Percentiles rank a stretch among this genome's conserved stretches.
phyloP scores from a whole-genome alignment of 2,113 vertebrate genomes.

The Vicugna pacos region DNA sequence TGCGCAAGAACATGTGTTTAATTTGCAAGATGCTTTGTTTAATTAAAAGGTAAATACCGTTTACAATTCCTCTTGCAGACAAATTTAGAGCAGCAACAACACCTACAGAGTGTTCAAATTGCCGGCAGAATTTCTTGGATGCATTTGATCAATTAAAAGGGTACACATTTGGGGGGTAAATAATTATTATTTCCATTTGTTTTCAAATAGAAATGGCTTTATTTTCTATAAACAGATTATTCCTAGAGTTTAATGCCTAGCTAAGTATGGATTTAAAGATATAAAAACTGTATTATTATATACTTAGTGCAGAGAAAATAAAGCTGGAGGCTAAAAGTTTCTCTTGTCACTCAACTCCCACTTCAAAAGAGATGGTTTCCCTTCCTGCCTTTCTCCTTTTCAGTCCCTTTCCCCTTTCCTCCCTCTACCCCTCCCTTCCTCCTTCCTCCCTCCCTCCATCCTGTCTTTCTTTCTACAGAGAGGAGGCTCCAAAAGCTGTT shows the following conservation, averaged over 20 bases:
- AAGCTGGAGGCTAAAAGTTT: neutral
- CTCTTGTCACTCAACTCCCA: neutral
- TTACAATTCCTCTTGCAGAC: slow-evolving; percentile 88
- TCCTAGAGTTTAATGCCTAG: slow-evolving; percentile 55
- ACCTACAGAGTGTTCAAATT: slow-evolving; percentile 83
- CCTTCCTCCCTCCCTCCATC: neutral
- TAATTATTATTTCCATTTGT: slow-evolving; percentile 73
- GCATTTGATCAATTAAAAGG: slow-evolving; percentile 80
- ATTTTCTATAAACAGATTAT: slow-evolving; percentile 74
- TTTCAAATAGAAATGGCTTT: slow-evolving; percentile 78
- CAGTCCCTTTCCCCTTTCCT: too few species aligned
- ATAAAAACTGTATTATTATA: slow-evolving; percentile 15
- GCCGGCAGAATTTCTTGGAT: slow-evolving; percentile 81
- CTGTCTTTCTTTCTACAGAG: slow-evolving; percentile 30
- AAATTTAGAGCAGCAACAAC: slow-evolving; percentile 80
- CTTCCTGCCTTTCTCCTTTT: neutral
- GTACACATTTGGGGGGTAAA: slow-evolving; percentile 74
- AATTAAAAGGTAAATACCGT: slow-evolving; percentile 90
- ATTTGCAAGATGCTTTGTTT: slow-evolving; percentile 88
- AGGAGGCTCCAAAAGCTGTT: neutral
- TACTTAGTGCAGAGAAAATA: neutral
- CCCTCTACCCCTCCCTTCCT: too few species aligned
- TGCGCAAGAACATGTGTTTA: slow-evolving; percentile 87
- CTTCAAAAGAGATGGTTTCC: neutral
- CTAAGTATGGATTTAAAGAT: slow-evolving; percentile 52